These are phyloP conservation scores for Microtus californicus DNA, from an alignment of 2,797 vertebrate genomes.

Conservation along the genomic window DNA sequence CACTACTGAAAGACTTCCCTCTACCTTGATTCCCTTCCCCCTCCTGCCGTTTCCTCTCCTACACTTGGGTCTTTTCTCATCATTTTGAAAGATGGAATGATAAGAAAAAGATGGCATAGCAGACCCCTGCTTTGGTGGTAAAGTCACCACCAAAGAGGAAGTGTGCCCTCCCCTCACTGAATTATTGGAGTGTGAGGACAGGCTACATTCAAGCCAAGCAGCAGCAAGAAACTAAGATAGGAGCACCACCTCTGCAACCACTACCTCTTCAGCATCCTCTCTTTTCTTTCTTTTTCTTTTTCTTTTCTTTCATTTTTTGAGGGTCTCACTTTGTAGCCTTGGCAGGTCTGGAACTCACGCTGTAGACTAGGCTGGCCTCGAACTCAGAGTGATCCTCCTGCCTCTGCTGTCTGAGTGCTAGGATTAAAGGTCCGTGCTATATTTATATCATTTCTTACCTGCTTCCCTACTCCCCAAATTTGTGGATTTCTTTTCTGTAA, in stretches of 20 bases:
- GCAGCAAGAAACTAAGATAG: slow-evolving; percentile 25
- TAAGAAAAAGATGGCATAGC: too few relatives aligned
- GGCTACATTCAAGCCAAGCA: background rate
- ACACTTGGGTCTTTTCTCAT: slow-evolving; percentile 14
- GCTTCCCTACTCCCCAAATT: background rate
- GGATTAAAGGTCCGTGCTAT: background rate
- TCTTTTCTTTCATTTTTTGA: too few relatives aligned
- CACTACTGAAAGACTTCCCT: slow-evolving; percentile 4
- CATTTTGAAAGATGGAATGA: background rate
- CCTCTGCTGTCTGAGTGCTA: background rate
- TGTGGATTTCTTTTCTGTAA: background rate
- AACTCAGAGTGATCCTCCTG: background rate
- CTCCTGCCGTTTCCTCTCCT: background rate
- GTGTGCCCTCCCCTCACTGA: background rate
- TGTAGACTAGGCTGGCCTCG: background rate
- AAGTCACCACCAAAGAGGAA: background rate
- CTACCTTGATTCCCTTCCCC: background rate
- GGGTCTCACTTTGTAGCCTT: background rate
- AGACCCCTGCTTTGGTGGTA: background rate
- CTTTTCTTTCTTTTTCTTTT: too few relatives aligned
- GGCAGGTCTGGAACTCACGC: background rate
- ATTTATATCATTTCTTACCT: background rate
- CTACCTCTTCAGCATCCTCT: background rate
- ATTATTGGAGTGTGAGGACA: background rate
- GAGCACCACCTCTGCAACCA: background rate